Evolutionary conservation across 2,888 invertebrate species (phyloP), one percentile per base, ranked within the genome.

Genomic region (Notocelia uddmanniana): DNA sequence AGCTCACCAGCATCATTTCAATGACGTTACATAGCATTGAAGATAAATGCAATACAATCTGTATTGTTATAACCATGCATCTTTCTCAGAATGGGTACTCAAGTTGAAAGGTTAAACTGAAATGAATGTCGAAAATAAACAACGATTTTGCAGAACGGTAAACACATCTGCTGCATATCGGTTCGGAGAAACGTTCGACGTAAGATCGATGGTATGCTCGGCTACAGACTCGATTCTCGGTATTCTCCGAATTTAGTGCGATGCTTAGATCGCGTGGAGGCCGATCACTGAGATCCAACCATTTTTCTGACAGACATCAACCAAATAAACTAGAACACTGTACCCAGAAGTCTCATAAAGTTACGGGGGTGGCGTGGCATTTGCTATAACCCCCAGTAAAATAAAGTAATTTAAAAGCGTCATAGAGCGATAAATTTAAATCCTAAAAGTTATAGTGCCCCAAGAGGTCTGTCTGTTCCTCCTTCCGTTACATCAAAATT

Each of bases 101-200:
- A 60, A 62, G 31, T 50, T 50, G 13, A 21, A 63, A 52, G 21
- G 31, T 62, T 18, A 41, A 26, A 34, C 19, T 13, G 34, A 41
- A 58, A 60, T 45, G 19, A 18, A 37, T 45, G 19, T 13, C 21
- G 34, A 41, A 26, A 31, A 64, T 45, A 69, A 50, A 69, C 50
- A 67, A 23, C 23, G 8, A 18, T 54, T n/a, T 69, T 41, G 64
- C 69, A 50, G 58, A 64, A 70, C 18, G n/a, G 50, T 50, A 57
- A 58, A 64, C 69, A 63, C 48, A 50, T 69, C 41, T 57, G 69
- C 18, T 11, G 19, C 13, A 3, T 3, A 10, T 19, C 18, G 3
- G 13, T 70, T 64, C 69, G 11, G 23, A 50, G 69, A 58, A 70
- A 50, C 18, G 13, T 63, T 34, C 2, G 45, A 50, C 48, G 37